A percentile compares a stretch with the other conserved stretches of the same genome.
Evolutionary conservation across 2,888 invertebrate species (phyloP).

Genomic region (Carabus problematicus): DNA sequence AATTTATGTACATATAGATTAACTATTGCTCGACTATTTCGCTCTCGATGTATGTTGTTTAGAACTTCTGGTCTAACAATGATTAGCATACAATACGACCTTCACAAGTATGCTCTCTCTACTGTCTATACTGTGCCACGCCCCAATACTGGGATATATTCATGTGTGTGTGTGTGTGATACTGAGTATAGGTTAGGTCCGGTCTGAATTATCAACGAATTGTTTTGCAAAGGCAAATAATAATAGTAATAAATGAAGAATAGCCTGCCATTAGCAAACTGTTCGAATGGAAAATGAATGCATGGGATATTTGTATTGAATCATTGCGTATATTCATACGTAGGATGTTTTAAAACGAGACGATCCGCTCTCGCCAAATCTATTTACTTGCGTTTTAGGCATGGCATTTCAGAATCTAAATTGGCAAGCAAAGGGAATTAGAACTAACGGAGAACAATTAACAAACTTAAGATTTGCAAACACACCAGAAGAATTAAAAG

Average conservation of each 20-base stretch:
- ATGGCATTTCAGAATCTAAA: too few species aligned
- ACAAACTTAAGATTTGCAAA: too few species aligned
- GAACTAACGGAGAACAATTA: too few species aligned
- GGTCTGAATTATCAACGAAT: neutral
- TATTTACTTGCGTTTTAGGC: too few species aligned
- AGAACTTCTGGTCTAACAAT: neutral
- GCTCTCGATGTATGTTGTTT: neutral
- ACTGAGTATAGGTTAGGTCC: neutral
- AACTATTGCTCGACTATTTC: neutral
- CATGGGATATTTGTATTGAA: conserved; percentile 2
- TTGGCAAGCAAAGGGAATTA: too few species aligned
- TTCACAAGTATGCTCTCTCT: conserved; percentile 49
- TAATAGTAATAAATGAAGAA: too few species aligned
- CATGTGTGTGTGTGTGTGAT: neutral
- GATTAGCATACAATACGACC: conserved; percentile 53
- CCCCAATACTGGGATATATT: neutral
- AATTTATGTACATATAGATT: neutral
- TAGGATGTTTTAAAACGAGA: too few species aligned
- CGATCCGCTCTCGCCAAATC: too few species aligned
- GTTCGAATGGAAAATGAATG: too few species aligned
- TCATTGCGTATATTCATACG: neutral
- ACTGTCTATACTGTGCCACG: conserved; percentile 4
- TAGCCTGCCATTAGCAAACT: too few species aligned
- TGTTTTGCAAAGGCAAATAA: too few species aligned
- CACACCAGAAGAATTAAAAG: too few species aligned